Evolutionary conservation across 2,113 vertebrate genomes (phyloP), one percentile per base, ranked within the genome.

Genomic region (Lampris incognitus): DNA sequence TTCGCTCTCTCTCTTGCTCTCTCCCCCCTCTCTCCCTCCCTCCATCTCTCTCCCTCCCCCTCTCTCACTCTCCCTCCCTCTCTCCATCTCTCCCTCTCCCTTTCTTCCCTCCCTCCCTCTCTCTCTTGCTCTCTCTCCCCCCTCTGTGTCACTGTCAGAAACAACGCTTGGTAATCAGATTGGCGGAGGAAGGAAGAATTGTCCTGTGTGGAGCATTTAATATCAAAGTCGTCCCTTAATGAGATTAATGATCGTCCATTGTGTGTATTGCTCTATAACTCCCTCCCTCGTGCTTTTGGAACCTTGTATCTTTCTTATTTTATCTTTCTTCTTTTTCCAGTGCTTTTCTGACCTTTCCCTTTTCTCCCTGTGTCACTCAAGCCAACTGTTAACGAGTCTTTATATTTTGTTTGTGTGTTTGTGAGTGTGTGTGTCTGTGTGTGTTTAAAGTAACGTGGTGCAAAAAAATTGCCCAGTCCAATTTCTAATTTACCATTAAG

Each of bases 21-120:
- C 50, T 61, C 57, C 50, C 77, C 57, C 70, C 50, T 61, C 37
- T 60, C 42, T 68, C 55, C 1, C 2, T 69, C 52, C 66, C 46
- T n/a, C 24, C 70, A 52, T 68, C 50, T 80, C 57, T 74, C 50
- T 61, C 37, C 24, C 24, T 24, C 55, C 1, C 2, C 65, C 52
- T 70, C 46, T n/a, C 24, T 70, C 57, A 64, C 50, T 80, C 57
- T 74, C 50, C 57, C 37, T 60, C 42, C 64, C 55, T 1, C 2
- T 69, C 52, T 70, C 46, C n/a, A n/a, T 70, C 57, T 68, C 50
- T 80, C 57, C 70, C 50, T 61, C 37, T 24, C 24, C 24, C 24
- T 24, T 24, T 24, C 24, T 24, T 24, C 24, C 24, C 24, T 24
- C 24, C 24, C 24, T 24, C 24, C 24, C 24, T 24, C 60, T 76